A percentile compares a stretch with the other conserved stretches of the same genome.
These are phyloP conservation scores for Liasis olivaceus DNA, from an alignment of 2,797 vertebrate genomes.

Conservation along the genomic window DNA sequence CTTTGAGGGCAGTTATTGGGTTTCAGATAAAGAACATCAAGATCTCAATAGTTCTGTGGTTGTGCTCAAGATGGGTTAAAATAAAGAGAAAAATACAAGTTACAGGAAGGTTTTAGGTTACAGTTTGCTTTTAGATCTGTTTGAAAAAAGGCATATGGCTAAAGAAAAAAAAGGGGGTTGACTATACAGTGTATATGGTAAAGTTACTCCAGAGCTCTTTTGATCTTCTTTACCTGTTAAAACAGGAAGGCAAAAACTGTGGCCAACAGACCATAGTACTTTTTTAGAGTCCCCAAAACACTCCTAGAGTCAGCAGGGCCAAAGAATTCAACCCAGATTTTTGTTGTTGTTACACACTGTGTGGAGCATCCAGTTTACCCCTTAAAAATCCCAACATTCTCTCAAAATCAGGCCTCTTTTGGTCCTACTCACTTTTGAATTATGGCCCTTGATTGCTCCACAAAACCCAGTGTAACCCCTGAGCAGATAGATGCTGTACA, in stretches of 20 bases:
- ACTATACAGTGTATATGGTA: neutral
- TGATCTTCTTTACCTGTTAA: neutral
- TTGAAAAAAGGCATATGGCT: neutral
- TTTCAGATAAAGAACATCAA: neutral
- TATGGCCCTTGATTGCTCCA: neutral
- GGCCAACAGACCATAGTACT: neutral
- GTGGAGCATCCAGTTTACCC: neutral
- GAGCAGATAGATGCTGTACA: neutral
- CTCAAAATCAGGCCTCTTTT: neutral
- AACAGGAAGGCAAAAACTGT: neutral
- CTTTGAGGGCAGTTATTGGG: neutral
- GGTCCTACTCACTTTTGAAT: neutral
- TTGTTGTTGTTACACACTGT: neutral
- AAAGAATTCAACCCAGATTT: no score
- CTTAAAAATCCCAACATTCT: neutral
- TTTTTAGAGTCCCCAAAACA: neutral
- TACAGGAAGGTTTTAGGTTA: neutral
- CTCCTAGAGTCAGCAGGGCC: no score
- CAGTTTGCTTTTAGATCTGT: neutral
- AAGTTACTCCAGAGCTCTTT: neutral
- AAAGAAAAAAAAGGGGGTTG: neutral
- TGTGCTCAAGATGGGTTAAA: neutral
- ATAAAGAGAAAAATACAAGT: neutral
- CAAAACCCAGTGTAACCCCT: neutral
- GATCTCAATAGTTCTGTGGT: neutral